These are phyloP conservation scores for Microtus oregoni DNA, from an alignment of 2,113 vertebrate species.

Conservation along the genomic window DNA sequence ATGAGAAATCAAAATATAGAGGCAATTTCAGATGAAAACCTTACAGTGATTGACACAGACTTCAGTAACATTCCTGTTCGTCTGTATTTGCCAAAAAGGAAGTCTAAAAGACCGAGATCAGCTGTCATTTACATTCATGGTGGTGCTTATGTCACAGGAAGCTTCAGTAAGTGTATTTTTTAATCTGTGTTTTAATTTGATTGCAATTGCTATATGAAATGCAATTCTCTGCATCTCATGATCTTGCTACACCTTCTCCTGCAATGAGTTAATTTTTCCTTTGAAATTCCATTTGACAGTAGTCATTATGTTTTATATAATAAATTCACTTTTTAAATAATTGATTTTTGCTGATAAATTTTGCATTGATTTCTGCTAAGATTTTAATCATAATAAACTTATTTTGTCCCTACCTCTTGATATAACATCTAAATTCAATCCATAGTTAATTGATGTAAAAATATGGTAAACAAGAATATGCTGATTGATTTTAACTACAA, in stretches of 20 bases:
- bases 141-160: constrained; percentile 88
- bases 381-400: not conserved
- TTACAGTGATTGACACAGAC: too few species aligned
- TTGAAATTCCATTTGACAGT: not conserved
- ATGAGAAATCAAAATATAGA: too few species aligned
- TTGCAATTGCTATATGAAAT: not conserved
- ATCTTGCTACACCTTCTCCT: not conserved
- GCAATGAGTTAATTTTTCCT: not conserved
- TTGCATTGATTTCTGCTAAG: not conserved
- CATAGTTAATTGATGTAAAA: not conserved
- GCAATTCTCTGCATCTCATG: too few species aligned
- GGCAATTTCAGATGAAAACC: too few species aligned
- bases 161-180: constrained; percentile 86
- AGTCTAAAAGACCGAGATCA: too few species aligned
- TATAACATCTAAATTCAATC: not conserved
- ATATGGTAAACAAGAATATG: not conserved
- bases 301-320: not conserved
- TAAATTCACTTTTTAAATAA: not conserved
- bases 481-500: not conserved
- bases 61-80: too few species aligned
- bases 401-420: not conserved
- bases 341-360: not conserved
- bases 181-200: not conserved
- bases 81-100: too few species aligned
- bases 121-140: too few species aligned